phyloP scores from a whole-genome alignment of 2,113 vertebrate genomes.

The Sigmodon hispidus region DNA sequence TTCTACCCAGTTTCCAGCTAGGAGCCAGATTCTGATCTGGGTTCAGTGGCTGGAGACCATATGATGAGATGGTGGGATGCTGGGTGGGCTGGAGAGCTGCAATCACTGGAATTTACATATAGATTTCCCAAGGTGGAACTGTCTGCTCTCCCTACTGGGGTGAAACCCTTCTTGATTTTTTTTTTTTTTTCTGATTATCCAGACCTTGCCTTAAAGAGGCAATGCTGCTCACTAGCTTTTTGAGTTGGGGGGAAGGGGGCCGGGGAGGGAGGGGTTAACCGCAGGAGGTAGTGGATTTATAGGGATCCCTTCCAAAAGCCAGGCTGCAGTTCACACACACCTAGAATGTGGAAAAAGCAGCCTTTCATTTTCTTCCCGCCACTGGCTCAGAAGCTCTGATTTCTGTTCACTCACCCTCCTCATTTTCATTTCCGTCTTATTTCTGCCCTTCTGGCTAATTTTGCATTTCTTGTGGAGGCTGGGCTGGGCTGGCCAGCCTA shows the following conservation, averaged over 20 bases:
- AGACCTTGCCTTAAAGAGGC: background rate
- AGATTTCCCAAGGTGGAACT: background rate
- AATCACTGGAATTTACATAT: background rate
- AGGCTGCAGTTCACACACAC: background rate
- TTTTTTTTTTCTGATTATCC: background rate
- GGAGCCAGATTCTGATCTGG: background rate
- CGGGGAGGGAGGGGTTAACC: background rate
- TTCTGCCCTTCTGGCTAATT: constrained; percentile 67
- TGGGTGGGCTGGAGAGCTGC: background rate
- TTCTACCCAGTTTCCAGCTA: background rate
- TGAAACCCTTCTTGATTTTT: background rate
- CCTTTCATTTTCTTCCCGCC: background rate
- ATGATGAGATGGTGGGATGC: background rate
- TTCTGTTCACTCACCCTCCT: background rate
- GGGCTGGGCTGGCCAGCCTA: constrained; percentile 71
- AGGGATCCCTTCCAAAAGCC: background rate
- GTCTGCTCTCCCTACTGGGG: background rate
- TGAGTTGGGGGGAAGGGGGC: background rate
- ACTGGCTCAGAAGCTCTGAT: accelerated
- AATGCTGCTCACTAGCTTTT: background rate
- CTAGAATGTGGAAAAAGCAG: background rate
- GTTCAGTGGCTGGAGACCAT: background rate
- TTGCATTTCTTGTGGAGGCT: constrained; percentile 58
- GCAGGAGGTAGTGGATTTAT: background rate
- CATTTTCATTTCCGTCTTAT: background rate